Conservation (phyloP, 2,888 invertebrate genomes). For the Venusia cambrica region DNA sequence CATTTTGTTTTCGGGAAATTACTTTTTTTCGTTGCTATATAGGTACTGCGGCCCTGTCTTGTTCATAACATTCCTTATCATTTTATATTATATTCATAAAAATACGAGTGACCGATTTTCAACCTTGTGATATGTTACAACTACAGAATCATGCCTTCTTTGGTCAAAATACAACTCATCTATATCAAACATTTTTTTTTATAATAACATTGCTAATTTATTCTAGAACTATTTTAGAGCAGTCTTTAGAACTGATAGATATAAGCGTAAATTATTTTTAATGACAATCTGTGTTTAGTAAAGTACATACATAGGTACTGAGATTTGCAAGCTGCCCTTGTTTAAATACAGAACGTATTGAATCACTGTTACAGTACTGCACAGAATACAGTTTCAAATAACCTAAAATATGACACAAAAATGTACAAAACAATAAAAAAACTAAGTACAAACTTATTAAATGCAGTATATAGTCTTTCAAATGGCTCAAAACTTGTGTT, state of each 20-base stretch:
- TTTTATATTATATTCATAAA: constrained; percentile 4
- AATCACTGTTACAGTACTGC: constrained; percentile 10
- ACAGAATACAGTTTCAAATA: constrained; percentile 19
- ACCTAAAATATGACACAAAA: constrained; percentile 55
- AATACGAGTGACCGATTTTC: constrained; percentile 15
- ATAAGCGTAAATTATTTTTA: constrained; percentile 6
- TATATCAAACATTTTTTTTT: constrained; percentile 21
- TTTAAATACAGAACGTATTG: not conserved
- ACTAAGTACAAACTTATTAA: constrained; percentile 40
- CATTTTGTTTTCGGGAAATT: too few relatives aligned
- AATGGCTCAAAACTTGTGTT: constrained; percentile 32
- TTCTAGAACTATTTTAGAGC: constrained; percentile 22
- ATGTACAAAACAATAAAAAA: constrained; percentile 41
- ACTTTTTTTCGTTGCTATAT: too few relatives aligned
- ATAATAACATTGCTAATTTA: constrained; percentile 32
- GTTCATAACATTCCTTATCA: not conserved
- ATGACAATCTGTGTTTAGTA: not conserved
- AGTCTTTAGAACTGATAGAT: constrained; percentile 28
- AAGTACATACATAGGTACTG: not conserved
- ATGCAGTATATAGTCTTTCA: constrained; percentile 57
- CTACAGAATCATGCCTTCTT: constrained; percentile 56
- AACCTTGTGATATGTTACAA: constrained; percentile 51
- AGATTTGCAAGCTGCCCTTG: not conserved
- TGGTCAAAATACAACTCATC: constrained; percentile 48
- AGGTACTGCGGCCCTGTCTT: constrained; percentile 9